A percentile compares a stretch with the other conserved stretches of the same genome.
Evolutionary conservation across 2,797 vertebrate genomes (phyloP).

Genomic region (Clarias pachynema): DNA sequence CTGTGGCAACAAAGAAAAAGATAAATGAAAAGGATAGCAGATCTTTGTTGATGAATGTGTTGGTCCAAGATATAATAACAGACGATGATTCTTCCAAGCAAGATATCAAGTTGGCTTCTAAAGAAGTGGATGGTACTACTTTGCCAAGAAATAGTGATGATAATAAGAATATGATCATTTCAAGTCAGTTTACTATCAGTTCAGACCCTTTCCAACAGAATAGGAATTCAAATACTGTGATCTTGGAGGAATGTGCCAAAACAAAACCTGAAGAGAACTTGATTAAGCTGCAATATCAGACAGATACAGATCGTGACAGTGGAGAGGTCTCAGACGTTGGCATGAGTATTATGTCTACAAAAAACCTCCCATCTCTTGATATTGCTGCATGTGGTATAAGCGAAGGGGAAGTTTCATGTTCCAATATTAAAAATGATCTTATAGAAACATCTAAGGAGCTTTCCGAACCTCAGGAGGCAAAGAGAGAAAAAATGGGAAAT

Average conservation of each 20-base stretch:
- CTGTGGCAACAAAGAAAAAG: not conserved
- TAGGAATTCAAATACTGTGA: slow-evolving; percentile 35
- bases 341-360: slow-evolving; percentile 8
- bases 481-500: slow-evolving; percentile 15
- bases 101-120: slow-evolving; percentile 16
- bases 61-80: not conserved
- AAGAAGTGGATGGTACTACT: slow-evolving; percentile 1
- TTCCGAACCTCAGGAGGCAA: not conserved
- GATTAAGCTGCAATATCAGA: slow-evolving; percentile 47
- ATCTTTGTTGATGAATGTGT: not conserved
- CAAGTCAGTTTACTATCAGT: slow-evolving; percentile 29
- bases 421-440: slow-evolving; percentile 37
- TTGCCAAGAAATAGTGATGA: slow-evolving; percentile 13
- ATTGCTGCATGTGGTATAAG: slow-evolving; percentile 49
- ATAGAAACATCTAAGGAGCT: slow-evolving; percentile 3
- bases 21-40: slow-evolving; percentile 17
- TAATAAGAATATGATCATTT: slow-evolving; percentile 29
- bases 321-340: slow-evolving; percentile 31
- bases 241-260: slow-evolving; percentile 43
- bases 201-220: slow-evolving; percentile 39
- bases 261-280: slow-evolving; percentile 39
- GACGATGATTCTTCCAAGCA: not conserved
- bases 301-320: slow-evolving; percentile 42
- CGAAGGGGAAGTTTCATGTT: slow-evolving; percentile 46
- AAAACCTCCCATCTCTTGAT: slow-evolving; percentile 28